Percentiles rank a stretch among this genome's conserved stretches.
phyloP scores from a whole-genome alignment of 2,113 vertebrate genomes.

The Sinocyclocheilus maitianheensis region DNA sequence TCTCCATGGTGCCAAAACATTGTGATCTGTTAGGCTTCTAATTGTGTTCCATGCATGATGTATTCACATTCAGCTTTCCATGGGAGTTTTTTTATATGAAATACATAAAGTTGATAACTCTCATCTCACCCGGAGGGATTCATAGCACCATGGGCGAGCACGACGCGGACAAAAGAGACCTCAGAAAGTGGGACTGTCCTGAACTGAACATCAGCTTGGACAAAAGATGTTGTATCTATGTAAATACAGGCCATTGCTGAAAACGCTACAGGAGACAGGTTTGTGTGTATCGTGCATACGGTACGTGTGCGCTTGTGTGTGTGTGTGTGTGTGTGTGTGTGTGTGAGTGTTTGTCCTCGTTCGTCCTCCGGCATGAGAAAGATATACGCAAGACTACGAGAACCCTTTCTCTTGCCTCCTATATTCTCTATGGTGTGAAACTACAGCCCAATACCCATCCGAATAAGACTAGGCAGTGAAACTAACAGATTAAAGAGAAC shows the following conservation, averaged over 20 bases:
- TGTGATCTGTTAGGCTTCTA: constrained; percentile 64
- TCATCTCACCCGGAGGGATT: constrained; percentile 37
- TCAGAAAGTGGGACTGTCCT: constrained; percentile 57
- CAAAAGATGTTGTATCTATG: constrained; percentile 72
- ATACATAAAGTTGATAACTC: constrained; percentile 44
- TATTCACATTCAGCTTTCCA: constrained; percentile 57
- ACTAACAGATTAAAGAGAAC: constrained; percentile 42
- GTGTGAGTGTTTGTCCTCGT: constrained; percentile 55
- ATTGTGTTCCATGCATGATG: constrained; percentile 70
- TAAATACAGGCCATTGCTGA: constrained; percentile 73
- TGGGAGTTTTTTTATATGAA: constrained; percentile 49
- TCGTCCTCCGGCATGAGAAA: constrained; percentile 61
- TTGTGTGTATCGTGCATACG: constrained; percentile 40
- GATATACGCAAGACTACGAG: constrained; percentile 47
- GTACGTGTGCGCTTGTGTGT: constrained; percentile 46
- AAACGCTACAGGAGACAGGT: constrained; percentile 58
- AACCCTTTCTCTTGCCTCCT: constrained; percentile 55
- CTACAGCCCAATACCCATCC: constrained; percentile 54
- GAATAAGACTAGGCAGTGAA: constrained; percentile 52
- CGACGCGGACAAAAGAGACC: constrained; percentile 57
- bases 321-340: constrained; percentile 37
- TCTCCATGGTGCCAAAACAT: constrained; percentile 41
- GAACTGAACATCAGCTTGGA: constrained; percentile 69
- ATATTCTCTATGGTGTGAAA: constrained; percentile 60
- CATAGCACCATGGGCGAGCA: constrained; percentile 34